These are phyloP conservation scores for Philypnodon macrostomus DNA, from an alignment of 2,797 vertebrate species.

Conservation along the genomic window DNA sequence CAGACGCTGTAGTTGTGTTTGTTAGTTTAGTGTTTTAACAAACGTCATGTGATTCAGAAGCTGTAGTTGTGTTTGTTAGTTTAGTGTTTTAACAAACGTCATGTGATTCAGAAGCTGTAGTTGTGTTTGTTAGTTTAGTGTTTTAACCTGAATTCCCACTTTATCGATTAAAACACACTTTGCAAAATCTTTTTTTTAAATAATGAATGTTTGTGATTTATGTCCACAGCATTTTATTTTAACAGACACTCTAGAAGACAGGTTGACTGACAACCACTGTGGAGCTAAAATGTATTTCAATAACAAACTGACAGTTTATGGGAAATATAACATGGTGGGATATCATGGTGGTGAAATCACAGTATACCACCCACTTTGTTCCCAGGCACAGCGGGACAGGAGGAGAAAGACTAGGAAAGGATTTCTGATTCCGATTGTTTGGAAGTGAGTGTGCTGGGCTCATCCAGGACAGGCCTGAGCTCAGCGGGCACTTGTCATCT, in stretches of 20 bases:
- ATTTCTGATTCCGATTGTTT: constrained; percentile 44
- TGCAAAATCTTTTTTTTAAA: too few species aligned
- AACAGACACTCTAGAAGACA: constrained; percentile 32
- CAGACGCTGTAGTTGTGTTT: too few species aligned
- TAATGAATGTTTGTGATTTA: too few species aligned
- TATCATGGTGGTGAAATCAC: constrained; percentile 62
- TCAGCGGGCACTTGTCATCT: constrained; percentile 72
- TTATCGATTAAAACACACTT: too few species aligned
- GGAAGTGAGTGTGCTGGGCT: constrained; percentile 33
- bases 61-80: too few species aligned
- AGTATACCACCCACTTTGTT: constrained; percentile 70
- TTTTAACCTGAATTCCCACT: too few species aligned
- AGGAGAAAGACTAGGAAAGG: constrained; percentile 26
- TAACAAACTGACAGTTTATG: constrained; percentile 70
- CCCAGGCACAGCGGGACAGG: constrained; percentile 57
- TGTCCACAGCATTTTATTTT: constrained; percentile 18
- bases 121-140: too few species aligned
- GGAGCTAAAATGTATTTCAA: constrained; percentile 63
- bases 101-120: too few species aligned
- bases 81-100: too few species aligned
- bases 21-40: too few species aligned
- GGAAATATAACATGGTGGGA: constrained; percentile 69
- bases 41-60: too few species aligned
- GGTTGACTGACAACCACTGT: constrained; percentile 57
- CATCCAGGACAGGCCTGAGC: constrained; percentile 34